These are phyloP conservation scores for Microctonus brassicae DNA, from an alignment of 2,888 invertebrate species.

Conservation along the genomic window DNA sequence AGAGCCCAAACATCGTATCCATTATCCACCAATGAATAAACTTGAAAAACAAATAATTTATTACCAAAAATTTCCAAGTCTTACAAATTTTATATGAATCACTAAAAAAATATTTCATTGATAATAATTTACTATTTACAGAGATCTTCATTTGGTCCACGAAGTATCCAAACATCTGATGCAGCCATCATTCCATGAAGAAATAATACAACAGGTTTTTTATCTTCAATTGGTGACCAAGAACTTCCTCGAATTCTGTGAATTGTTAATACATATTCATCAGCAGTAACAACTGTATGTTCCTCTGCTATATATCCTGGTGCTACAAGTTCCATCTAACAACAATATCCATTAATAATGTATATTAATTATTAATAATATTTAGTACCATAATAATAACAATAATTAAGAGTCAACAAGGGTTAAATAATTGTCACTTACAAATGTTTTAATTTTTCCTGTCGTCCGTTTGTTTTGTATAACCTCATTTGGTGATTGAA, in stretches of 20 bases:
- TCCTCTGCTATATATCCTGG: constrained; percentile 51
- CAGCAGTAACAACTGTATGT: constrained; percentile 51
- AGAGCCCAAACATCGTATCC: constrained; percentile 55
- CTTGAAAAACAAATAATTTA: constrained; percentile 39
- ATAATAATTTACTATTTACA: constrained; percentile 40
- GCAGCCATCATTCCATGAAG: constrained; percentile 53
- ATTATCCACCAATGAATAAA: constrained; percentile 49
- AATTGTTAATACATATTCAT: constrained; percentile 52
- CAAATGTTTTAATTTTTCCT: constrained; percentile 6
- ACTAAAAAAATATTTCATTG: background rate
- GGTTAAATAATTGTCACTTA: background rate
- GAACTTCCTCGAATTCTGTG: constrained; percentile 53
- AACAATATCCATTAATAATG: no score
- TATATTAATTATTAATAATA: no score
- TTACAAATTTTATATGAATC: no score
- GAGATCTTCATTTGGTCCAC: constrained; percentile 51
- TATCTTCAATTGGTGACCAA: constrained; percentile 40
- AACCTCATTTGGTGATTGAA: background rate
- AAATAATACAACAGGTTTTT: constrained; percentile 50
- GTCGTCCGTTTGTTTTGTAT: background rate
- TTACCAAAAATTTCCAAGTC: no score
- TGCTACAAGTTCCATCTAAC: constrained; percentile 50
- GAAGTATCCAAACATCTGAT: constrained; percentile 53
- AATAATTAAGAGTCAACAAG: no score
- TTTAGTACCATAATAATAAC: no score